phyloP scores from a whole-genome alignment of 2,113 vertebrate genomes.

The Cyprinodon variegatus region DNA sequence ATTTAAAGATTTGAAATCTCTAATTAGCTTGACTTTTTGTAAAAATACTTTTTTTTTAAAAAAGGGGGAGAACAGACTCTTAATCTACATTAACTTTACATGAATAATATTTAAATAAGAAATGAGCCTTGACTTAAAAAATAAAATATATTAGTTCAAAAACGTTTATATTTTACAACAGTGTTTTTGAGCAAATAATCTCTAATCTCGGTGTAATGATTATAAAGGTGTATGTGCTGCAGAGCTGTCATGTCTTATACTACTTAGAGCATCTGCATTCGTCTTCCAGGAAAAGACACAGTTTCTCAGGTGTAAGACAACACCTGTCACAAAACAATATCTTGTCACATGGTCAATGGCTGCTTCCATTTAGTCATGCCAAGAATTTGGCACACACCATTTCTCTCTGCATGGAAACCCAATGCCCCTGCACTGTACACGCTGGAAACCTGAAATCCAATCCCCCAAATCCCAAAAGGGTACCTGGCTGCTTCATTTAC shows the following conservation, averaged over 20 bases:
- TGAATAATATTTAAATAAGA: neutral
- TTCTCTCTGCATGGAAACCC: conserved; percentile 61
- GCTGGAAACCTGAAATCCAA: conserved; percentile 69
- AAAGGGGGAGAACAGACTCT: neutral
- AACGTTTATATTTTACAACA: neutral
- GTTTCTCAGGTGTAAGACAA: conserved; percentile 84
- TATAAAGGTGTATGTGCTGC: neutral
- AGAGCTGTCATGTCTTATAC: conserved; percentile 21
- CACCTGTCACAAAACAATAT: conserved; percentile 83
- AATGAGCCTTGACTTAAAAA: neutral
- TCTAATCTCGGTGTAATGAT: neutral
- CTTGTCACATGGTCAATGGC: conserved; percentile 71
- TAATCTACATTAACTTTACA: neutral
- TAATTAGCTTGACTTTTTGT: neutral
- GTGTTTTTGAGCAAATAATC: neutral
- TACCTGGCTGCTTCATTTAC: conserved; percentile 35
- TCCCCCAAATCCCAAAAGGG: conserved; percentile 50
- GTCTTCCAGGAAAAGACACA: conserved; percentile 78
- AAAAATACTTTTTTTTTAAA: neutral
- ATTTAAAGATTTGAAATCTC: neutral
- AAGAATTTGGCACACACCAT: conserved; percentile 55
- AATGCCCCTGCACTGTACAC: conserved; percentile 55
- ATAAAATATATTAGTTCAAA: neutral
- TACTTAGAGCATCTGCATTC: conserved; percentile 55
- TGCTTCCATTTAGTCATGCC: conserved; percentile 71